Evolutionary conservation across 2,888 invertebrate genomes (phyloP), one percentile per base, ranked within the genome.

Genomic region (Tolmerus cingulatus): DNA sequence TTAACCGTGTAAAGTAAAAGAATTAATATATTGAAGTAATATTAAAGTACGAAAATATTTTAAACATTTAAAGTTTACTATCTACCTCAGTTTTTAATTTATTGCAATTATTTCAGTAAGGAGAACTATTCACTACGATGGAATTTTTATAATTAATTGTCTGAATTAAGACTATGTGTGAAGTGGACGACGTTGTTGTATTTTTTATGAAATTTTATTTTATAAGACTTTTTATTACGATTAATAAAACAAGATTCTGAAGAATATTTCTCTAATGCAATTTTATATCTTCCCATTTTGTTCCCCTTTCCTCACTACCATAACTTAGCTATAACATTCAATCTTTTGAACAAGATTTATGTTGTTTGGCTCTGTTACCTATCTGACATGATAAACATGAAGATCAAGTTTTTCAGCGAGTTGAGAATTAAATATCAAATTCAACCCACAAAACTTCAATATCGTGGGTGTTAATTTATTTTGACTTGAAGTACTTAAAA

Each of bases 61-160:
- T 82, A 82, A 82, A 82, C 27, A 82, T 82, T 34, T 82, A 66
- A 82, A 82, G 57, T 82, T 66, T 82, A 37, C 82, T 82, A 82
- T 82, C 82, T 82, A 82, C 82, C 66, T 82, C 82, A 82, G 82
- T 82, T 82, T 66, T 82, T 82, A 82, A 82, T 82, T 82, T 82
- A 82, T 82, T 82, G 82, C 57, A 57, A 82, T 82, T 82, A 82
- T 55, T 82, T 82, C 82, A 51, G 55, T 82, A 82, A 66, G 37
- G 30, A 57, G 40, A 81, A 19, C 34, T 82, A 57, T 82, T 57
- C 55, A 57, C n/a, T 82, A 40, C 57, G 51, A 66, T 66, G 82
- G 34, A 66, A 82, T 30, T 82, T 82, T 82, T 82, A 66, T 37
- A 82, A n/a, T 51, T 37, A 82, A n/a, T 51, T 81, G 34, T 81